Percentiles rank a stretch among this genome's conserved stretches.
These are phyloP conservation scores for Neosilurus hyrtlii DNA, from an alignment of 2,797 vertebrate species.

Conservation along the genomic window DNA sequence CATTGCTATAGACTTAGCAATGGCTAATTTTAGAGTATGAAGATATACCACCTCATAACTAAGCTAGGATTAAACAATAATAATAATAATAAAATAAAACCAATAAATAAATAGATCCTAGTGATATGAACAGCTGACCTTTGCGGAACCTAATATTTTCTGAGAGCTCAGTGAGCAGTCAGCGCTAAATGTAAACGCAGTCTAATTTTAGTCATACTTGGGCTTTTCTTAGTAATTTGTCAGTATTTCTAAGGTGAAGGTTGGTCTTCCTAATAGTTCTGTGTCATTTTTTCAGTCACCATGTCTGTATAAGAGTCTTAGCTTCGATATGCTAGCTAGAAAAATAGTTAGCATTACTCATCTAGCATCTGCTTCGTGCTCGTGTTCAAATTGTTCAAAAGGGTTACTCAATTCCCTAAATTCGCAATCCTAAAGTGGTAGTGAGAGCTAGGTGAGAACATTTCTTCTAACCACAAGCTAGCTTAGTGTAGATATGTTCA, in stretches of 20 bases:
- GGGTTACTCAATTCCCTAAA: neutral
- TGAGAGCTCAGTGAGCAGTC: neutral
- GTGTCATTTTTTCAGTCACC: neutral
- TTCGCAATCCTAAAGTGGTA: neutral
- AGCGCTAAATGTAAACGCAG: neutral
- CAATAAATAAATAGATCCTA: neutral
- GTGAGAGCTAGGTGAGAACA: neutral
- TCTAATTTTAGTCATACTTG: neutral
- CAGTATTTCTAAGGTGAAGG: neutral
- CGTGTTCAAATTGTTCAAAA: neutral
- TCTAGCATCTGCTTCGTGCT: neutral
- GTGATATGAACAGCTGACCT: neutral
- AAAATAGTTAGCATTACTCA: neutral
- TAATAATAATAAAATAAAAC: too few relatives aligned
- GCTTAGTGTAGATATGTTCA: neutral
- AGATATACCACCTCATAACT: neutral
- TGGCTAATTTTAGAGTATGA: neutral
- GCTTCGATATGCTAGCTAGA: neutral
- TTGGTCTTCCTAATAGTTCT: neutral
- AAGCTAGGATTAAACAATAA: neutral
- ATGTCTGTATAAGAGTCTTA: neutral
- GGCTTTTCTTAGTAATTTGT: neutral
- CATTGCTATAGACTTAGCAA: neutral
- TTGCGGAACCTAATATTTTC: neutral
- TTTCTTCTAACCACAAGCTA: neutral